phyloP scores from a whole-genome alignment of 2,113 vertebrate genomes.

The Trinectes maculatus region DNA sequence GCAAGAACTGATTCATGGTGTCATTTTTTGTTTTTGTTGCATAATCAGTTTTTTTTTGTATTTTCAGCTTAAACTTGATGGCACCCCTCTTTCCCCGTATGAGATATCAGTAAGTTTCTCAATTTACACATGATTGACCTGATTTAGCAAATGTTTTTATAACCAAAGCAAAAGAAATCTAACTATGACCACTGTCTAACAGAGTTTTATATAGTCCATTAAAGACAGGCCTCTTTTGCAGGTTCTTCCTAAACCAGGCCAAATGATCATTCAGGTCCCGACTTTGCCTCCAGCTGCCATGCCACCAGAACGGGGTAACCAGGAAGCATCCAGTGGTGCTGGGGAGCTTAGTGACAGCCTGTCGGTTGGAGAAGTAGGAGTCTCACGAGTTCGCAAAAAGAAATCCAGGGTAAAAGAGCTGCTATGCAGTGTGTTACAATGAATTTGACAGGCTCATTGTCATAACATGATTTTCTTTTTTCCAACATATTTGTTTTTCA shows the following conservation, averaged over 20 bases:
- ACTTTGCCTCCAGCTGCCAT: constrained; percentile 64
- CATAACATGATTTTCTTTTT: background rate
- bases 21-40: background rate
- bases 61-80: constrained; percentile 88
- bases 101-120: constrained; percentile 86
- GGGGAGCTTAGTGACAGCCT: constrained; percentile 89
- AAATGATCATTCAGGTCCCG: constrained; percentile 66
- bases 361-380: constrained; percentile 75
- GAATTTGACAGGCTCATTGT: background rate
- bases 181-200: too few species aligned
- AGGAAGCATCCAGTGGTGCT: constrained; percentile 87
- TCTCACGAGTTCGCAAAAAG: constrained; percentile 68
- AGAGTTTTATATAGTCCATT: background rate
- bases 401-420: constrained; percentile 82
- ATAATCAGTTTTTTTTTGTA: background rate
- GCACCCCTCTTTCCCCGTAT: constrained; percentile 80
- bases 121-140: too few species aligned
- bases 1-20: background rate
- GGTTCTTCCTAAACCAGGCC: constrained; percentile 81
- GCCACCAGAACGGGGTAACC: constrained; percentile 64
- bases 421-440: too few species aligned
- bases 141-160: background rate
- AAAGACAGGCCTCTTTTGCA: constrained; percentile 43
- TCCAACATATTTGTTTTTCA: constrained; percentile 54
- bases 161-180: too few species aligned